These are phyloP conservation scores for Centropus unirufus DNA, from an alignment of 2,113 vertebrate species.

Conservation along the genomic window DNA sequence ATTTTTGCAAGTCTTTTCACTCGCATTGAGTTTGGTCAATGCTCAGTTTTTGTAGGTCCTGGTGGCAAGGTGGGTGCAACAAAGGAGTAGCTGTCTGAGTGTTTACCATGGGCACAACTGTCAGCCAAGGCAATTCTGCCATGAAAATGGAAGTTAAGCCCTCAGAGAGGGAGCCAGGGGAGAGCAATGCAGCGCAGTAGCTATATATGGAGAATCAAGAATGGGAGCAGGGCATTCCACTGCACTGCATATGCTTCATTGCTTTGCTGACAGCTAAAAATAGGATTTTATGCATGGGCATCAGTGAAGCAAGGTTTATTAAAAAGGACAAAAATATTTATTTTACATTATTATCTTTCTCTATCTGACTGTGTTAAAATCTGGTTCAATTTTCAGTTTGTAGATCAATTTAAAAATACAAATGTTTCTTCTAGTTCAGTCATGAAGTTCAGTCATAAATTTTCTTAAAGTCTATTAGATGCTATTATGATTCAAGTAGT, in stretches of 20 bases:
- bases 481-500: neutral
- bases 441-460: neutral
- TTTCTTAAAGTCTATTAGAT: neutral
- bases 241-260: neutral
- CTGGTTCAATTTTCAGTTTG: neutral
- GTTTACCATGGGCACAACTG: constrained; percentile 7
- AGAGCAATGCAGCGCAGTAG: neutral
- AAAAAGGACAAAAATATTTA: neutral
- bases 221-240: constrained; percentile 32
- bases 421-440: neutral
- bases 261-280: constrained; percentile 18
- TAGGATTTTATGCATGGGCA: neutral
- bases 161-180: constrained; percentile 13
- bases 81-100: neutral
- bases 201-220: constrained; percentile 42
- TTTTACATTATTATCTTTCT: neutral
- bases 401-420: neutral
- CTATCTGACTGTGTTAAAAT: neutral
- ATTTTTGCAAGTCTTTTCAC: neutral
- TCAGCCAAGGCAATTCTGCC: constrained; percentile 37
- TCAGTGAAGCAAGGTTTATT: neutral
- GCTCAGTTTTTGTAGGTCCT: neutral
- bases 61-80: neutral
- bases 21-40: neutral
- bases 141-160: neutral